Conservation (phyloP, 1,140 invertebrate genomes). For the Atta colombica region DNA sequence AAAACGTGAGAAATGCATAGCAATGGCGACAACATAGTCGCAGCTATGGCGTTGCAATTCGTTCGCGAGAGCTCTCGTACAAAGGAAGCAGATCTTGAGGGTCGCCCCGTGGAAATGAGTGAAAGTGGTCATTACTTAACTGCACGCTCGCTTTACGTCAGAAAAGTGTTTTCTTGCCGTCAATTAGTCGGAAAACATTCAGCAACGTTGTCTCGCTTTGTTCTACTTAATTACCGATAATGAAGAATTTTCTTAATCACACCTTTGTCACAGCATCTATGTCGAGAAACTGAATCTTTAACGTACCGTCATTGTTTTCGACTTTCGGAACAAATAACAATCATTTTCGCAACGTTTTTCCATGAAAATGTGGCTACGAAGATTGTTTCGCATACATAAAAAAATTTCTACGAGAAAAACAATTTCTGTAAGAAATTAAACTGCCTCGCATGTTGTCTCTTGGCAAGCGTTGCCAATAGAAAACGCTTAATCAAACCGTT, state of each 20-base stretch:
- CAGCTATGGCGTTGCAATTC: conserved; percentile 19
- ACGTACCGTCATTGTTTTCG: neutral
- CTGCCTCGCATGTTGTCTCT: neutral
- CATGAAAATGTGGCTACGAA: neutral
- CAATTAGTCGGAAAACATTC: conserved; percentile 71
- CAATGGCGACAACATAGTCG: neutral
- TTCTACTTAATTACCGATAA: conserved; percentile 4
- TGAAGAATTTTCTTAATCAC: conserved; percentile 23
- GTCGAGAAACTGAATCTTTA: neutral
- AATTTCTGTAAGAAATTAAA: conserved; percentile 26
- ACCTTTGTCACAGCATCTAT: neutral
- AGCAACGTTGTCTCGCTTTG: conserved; percentile 15
- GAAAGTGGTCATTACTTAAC: conserved; percentile 73
- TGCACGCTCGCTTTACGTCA: conserved; percentile 50
- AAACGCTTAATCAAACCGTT: conserved; percentile 33
- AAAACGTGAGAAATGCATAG: conserved; percentile 66
- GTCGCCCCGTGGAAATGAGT: conserved; percentile 65
- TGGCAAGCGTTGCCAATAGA: neutral
- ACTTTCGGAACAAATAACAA: neutral
- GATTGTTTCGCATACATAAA: neutral
- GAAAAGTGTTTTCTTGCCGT: conserved; percentile 60
- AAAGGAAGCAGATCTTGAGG: conserved; percentile 31
- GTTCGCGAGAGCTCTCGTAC: conserved; percentile 61
- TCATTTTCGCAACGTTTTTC: neutral
- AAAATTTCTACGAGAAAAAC: neutral